A percentile compares a stretch with the other conserved stretches of the same genome.
Conservation (phyloP, 2,888 invertebrate species). For the Phortica magna region DNA sequence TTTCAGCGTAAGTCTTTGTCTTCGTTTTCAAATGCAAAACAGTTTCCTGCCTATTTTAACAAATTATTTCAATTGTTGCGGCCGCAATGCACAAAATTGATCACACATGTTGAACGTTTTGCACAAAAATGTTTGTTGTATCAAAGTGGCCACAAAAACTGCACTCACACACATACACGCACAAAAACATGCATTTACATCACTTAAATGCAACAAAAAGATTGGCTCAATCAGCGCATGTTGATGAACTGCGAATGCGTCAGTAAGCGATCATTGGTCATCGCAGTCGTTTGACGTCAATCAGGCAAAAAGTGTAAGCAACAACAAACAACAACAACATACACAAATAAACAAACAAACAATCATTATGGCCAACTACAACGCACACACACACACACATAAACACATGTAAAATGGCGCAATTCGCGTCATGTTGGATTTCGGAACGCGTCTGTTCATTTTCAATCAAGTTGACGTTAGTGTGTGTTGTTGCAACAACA, state of each 20-base stretch:
- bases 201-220: neutral
- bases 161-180: no score
- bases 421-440: neutral
- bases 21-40: no score
- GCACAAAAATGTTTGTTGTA: no score
- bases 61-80: no score
- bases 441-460: neutral
- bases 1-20: no score
- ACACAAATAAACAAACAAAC: neutral
- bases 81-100: no score
- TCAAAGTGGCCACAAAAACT: no score
- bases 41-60: no score
- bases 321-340: neutral
- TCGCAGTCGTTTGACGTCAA: neutral
- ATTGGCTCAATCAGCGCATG: neutral
- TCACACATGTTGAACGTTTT: no score
- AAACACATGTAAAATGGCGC: neutral
- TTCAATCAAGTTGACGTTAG: neutral
- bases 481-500: no score
- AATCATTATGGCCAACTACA: neutral
- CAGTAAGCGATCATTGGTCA: neutral
- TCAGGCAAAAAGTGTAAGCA: neutral
- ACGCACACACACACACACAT: neutral
- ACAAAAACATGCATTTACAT: no score
- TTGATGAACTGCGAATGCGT: constrained; percentile 16